Evolutionary conservation across 2,113 vertebrate genomes (phyloP).

Genomic region (Nannobrachium achirus): DNA sequence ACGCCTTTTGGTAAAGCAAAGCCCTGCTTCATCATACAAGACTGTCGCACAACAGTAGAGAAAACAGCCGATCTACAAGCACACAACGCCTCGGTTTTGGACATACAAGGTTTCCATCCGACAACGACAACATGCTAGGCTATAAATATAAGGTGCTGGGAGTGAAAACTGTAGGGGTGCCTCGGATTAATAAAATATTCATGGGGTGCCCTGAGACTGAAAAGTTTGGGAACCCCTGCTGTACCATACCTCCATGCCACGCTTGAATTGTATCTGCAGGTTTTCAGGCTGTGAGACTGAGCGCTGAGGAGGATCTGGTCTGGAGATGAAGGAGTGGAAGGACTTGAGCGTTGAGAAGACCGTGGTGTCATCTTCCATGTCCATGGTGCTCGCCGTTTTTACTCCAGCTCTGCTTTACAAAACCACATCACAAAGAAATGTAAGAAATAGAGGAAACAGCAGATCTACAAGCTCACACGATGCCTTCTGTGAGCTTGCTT

Average conservation of each 20-base stretch:
- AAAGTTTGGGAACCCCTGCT: not conserved
- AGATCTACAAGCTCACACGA: not conserved
- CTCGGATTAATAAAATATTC: too few relatives aligned
- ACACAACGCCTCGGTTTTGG: too few relatives aligned
- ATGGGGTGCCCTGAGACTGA: too few relatives aligned
- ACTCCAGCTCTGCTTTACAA: not conserved
- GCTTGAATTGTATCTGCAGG: conserved; percentile 87
- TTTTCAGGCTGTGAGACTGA: conserved; percentile 55
- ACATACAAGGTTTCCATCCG: too few relatives aligned
- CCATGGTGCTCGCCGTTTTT: conserved; percentile 51
- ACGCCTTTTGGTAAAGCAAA: too few relatives aligned
- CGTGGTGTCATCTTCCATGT: conserved; percentile 87
- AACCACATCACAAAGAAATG: not conserved
- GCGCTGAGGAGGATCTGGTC: conserved; percentile 50
- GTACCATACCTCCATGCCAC: conserved; percentile 88
- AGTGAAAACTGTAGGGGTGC: too few relatives aligned
- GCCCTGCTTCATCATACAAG: too few relatives aligned
- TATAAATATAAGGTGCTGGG: too few relatives aligned
- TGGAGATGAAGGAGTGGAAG: conserved; percentile 89
- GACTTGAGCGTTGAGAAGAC: conserved; percentile 89
- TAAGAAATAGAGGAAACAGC: not conserved
- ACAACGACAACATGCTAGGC: too few relatives aligned
- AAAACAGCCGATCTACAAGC: too few relatives aligned
- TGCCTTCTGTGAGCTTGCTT: too few relatives aligned
- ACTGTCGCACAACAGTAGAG: too few relatives aligned